A percentile compares a stretch with the other conserved stretches of the same genome.
Evolutionary conservation across 2,888 invertebrate genomes (phyloP).

Genomic region (Polyploca ridens): DNA sequence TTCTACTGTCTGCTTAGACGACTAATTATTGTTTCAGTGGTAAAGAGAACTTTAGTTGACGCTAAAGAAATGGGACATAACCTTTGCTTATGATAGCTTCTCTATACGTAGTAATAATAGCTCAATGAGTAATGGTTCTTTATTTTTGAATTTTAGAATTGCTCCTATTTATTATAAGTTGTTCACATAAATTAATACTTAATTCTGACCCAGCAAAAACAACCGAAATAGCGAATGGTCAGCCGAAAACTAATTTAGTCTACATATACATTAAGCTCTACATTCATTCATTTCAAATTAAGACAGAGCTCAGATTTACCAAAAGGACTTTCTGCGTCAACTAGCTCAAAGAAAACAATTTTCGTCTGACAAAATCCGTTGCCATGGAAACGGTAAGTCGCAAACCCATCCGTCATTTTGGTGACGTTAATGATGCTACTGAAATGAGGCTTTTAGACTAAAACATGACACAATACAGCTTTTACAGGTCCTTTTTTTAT

Average conservation of each 20-base stretch:
- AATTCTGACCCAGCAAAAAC: too few species aligned
- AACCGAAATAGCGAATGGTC: too few species aligned
- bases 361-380: not conserved
- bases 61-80: too few species aligned
- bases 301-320: not conserved
- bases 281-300: not conserved
- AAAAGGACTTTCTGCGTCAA: not conserved
- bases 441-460: not conserved
- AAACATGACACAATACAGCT: not conserved
- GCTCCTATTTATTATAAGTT: too few species aligned
- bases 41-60: too few species aligned
- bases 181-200: too few species aligned
- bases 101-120: too few species aligned
- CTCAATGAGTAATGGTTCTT: too few species aligned
- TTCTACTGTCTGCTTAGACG: too few species aligned
- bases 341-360: slow-evolving; percentile 2
- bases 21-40: too few species aligned
- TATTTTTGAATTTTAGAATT: too few species aligned
- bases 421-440: not conserved
- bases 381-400: not conserved
- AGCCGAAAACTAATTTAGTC: not conserved
- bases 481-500: not conserved
- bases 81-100: too few species aligned
- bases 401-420: not conserved
- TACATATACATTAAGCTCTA: not conserved